These are phyloP conservation scores for Dastarcus helophoroides DNA, from an alignment of 2,888 invertebrate species.

Conservation along the genomic window DNA sequence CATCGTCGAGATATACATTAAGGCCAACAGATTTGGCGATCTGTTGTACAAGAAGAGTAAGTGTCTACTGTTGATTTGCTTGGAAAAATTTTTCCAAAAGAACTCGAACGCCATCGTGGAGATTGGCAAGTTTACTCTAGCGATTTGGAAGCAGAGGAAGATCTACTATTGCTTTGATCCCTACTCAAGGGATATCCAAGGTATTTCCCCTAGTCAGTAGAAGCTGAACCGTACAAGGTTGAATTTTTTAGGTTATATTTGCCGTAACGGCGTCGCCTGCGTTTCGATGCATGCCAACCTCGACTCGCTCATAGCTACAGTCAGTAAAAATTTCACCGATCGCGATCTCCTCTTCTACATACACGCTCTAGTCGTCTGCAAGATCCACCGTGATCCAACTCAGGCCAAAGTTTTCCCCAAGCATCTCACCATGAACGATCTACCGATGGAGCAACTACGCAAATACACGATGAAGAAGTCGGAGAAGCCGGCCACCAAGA, in stretches of 20 bases:
- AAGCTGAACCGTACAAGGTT: no score
- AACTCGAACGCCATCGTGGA: slow-evolving; percentile 42
- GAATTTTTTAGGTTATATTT: slow-evolving; percentile 26
- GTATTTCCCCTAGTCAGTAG: no score
- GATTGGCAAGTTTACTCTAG: slow-evolving; percentile 47
- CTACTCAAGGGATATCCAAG: slow-evolving; percentile 49
- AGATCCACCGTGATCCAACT: slow-evolving; percentile 37
- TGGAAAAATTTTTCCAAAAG: slow-evolving; percentile 44
- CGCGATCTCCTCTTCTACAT: slow-evolving; percentile 41
- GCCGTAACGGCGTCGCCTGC: slow-evolving; percentile 45
- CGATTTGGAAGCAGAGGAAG: slow-evolving; percentile 51
- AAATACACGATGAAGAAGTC: slow-evolving; percentile 25
- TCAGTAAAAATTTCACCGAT: slow-evolving; percentile 44
- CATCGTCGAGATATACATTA: slow-evolving; percentile 46
- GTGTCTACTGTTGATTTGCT: slow-evolving; percentile 39
- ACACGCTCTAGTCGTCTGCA: slow-evolving; percentile 50
- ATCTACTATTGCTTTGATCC: slow-evolving; percentile 56
- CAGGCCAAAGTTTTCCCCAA: slow-evolving; percentile 26
- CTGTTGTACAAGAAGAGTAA: slow-evolving; percentile 39
- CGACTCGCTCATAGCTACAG: slow-evolving; percentile 43
- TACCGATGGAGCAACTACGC: slow-evolving; percentile 28
- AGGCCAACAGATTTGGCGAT: slow-evolving; percentile 41
- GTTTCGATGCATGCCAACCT: slow-evolving; percentile 51
- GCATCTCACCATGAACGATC: slow-evolving; percentile 27
- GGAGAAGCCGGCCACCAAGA: slow-evolving; percentile 26